Evolutionary conservation across 2,888 invertebrate species (phyloP).

Genomic region (Cynaeus angustus): DNA sequence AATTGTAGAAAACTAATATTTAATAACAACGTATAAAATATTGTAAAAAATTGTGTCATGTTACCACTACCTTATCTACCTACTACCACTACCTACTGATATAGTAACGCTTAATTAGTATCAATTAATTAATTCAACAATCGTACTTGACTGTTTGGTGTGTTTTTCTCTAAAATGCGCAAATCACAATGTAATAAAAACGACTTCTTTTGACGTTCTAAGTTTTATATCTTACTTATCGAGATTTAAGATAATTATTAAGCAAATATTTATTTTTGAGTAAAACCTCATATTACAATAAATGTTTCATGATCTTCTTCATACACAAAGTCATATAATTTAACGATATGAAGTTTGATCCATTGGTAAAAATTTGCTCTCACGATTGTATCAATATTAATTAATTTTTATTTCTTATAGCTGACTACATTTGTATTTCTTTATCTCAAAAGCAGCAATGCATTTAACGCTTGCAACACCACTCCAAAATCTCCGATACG

Average conservation of each 20-base stretch:
- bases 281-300: background rate
- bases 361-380: background rate
- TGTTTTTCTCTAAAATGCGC: background rate
- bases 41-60: no score
- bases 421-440: background rate
- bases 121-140: no score
- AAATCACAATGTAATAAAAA: background rate
- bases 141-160: no score
- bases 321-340: background rate
- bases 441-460: background rate
- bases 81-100: no score
- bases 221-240: no score
- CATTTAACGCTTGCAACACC: background rate
- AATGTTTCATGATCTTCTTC: background rate
- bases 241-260: background rate
- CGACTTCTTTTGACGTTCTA: background rate
- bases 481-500: background rate
- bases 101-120: no score
- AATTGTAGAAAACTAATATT: no score
- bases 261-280: background rate
- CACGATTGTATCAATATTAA: background rate
- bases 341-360: conserved; percentile 5
- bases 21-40: no score
- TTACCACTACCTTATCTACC: no score
- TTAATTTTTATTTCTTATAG: background rate